Evolutionary conservation across 92 coral and sea anemone species (phyloP), one percentile per base, ranked within the genome.

Genomic region (Virgularia gustaviana): DNA sequence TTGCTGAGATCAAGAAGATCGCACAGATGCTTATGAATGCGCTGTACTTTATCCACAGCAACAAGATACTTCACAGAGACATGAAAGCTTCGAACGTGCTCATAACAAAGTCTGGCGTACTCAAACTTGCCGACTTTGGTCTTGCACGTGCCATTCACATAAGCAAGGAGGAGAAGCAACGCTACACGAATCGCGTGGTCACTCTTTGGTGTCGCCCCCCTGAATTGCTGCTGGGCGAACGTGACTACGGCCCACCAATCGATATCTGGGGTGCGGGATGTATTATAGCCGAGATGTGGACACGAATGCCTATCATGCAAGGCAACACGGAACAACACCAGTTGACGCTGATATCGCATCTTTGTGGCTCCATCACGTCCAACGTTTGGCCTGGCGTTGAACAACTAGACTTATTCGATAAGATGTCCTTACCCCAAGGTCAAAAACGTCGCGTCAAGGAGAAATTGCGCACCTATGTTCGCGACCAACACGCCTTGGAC

Each of bases 251-350:
- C 43, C 99, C 99, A 27, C 99, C 99, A 0, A 89, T 94, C 73
- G 99, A 94, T 67, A 62, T 94, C 27, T 94, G 99, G 99, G 99
- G 99, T 12, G 99, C 94, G 22, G 99, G 99, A 19, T 94, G 99
- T 71, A 89, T 94, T 37, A 94, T 94, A 86, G 99, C 99, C 2
- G 99, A 94, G 83, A 75, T 94, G 83, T 94, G 99, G 99, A 94
- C 99, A 34, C 85, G 99, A 33, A 83, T 87, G 32, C 99, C 99
- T 2, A 94, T 94, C 35, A 94, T 94, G 99, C 99, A 94, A 74
- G 99, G 99, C 36, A 94, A 85, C 49, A 85, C 99, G 0, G 99
- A 94, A 43, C 99, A 87, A 44, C 86, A 94, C 71, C 99, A 94
- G 81, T 49, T 94, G 64, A 94, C 96, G 11, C 57, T 94, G 32